Conservation (phyloP, 92 coral and sea anemone genomes). For the Palythoa caribaeorum region DNA sequence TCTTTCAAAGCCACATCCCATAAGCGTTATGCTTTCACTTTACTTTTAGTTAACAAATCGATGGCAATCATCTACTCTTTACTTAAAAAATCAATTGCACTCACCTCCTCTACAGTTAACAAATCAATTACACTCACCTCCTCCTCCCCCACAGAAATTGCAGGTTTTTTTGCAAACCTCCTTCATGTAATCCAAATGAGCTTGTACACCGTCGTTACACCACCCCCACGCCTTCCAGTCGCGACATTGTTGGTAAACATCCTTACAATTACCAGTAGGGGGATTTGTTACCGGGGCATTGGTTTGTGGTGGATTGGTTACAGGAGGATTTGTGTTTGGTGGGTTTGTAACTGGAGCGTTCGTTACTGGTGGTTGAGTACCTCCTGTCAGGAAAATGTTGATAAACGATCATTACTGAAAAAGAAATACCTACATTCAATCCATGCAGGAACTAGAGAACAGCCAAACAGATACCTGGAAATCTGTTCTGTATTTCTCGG, state of each 20-base stretch:
- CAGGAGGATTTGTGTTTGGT: conserved; percentile 9
- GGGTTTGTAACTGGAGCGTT: conserved; percentile 8
- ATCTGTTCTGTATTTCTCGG: too few species aligned
- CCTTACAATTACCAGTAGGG: conserved; percentile 12
- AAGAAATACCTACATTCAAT: background rate
- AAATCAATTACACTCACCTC: background rate
- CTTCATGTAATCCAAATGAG: conserved; percentile 18
- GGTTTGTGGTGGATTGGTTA: conserved; percentile 30
- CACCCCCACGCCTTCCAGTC: background rate
- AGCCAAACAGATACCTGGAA: too few species aligned
- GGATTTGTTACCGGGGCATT: conserved; percentile 35
- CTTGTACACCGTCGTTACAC: conserved; percentile 6
- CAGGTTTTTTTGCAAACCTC: conserved; percentile 20
- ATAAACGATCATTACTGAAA: background rate
- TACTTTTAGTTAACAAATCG: too few species aligned
- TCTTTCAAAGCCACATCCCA: too few species aligned
- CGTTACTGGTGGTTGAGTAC: conserved; percentile 24
- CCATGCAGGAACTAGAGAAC: too few species aligned
- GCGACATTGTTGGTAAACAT: conserved; percentile 2
- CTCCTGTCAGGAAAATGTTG: background rate
- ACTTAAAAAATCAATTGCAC: too few species aligned
- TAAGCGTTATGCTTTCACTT: too few species aligned
- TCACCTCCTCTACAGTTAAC: background rate
- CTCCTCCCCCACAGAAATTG: conserved; percentile 9
- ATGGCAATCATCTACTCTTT: too few species aligned